A percentile compares a stretch with the other conserved stretches of the same genome.
Conservation (phyloP, 2,888 invertebrate species). For the Sinhomidia bicolor region DNA sequence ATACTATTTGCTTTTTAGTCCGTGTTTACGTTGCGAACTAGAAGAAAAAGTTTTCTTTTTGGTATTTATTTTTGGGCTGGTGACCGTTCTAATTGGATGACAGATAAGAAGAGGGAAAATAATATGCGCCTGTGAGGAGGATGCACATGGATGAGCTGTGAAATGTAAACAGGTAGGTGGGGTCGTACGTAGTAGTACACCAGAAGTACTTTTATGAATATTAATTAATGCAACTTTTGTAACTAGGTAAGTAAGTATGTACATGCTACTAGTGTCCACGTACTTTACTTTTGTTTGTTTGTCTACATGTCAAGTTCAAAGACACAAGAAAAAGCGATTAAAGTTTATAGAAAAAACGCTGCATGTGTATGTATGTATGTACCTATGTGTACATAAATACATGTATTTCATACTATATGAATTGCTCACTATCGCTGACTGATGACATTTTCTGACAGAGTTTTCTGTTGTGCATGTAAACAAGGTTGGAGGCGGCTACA, state of each 20-base stretch:
- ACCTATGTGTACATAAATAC: background rate
- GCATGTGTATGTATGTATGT: background rate
- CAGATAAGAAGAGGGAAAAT: background rate
- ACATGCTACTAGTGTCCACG: too few relatives aligned
- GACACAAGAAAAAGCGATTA: too few relatives aligned
- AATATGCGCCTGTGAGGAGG: background rate
- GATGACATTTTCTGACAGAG: too few relatives aligned
- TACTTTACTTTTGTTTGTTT: too few relatives aligned
- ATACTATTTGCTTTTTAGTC: background rate
- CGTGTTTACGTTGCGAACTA: background rate
- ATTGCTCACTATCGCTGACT: too few relatives aligned
- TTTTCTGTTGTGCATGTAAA: background rate
- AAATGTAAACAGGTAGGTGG: constrained; percentile 12
- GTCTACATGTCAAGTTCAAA: too few relatives aligned
- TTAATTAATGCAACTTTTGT: too few relatives aligned
- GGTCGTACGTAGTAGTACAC: too few relatives aligned
- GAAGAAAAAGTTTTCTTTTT: background rate
- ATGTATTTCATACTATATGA: background rate
- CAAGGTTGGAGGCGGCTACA: background rate
- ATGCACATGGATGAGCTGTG: background rate
- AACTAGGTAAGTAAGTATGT: too few relatives aligned
- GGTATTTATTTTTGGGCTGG: background rate
- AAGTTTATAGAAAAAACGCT: too few relatives aligned
- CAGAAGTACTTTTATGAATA: too few relatives aligned
- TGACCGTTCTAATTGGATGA: background rate